Percentiles rank a stretch among this genome's conserved stretches.
These are phyloP conservation scores for Aphelenchoides fujianensis DNA, from an alignment of 1,140 invertebrate species.

Conservation along the genomic window DNA sequence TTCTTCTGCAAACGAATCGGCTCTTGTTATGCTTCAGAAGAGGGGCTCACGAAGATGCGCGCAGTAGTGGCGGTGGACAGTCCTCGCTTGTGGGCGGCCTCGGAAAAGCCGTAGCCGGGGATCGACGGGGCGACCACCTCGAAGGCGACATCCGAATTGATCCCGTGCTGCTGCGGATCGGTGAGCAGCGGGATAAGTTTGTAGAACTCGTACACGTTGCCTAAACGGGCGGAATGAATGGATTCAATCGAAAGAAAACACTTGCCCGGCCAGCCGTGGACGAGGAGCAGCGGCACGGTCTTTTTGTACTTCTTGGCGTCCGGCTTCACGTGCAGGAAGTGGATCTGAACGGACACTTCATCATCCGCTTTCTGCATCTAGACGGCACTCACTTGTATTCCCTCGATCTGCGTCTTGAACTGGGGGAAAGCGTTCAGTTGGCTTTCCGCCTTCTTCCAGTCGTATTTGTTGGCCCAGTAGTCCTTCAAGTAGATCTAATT, in stretches of 20 bases:
- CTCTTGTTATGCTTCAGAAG: no score
- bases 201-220: constrained; percentile 74
- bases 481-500: no score
- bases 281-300: constrained; percentile 65
- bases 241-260: no score
- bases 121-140: constrained; percentile 77
- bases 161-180: constrained; percentile 68
- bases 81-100: constrained; percentile 67
- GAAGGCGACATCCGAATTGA: constrained; percentile 70
- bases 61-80: constrained; percentile 67
- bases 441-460: constrained; percentile 72
- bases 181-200: constrained; percentile 74
- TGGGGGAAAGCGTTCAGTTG: constrained; percentile 73
- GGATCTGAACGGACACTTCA: constrained; percentile 29
- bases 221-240: no score
- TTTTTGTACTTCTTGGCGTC: constrained; percentile 48
- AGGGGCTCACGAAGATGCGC: constrained; percentile 74
- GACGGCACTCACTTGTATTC: constrained; percentile 64
- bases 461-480: constrained; percentile 74
- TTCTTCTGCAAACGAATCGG: no score
- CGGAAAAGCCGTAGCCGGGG: constrained; percentile 81
- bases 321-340: constrained; percentile 49
- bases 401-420: constrained; percentile 70
- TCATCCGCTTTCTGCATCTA: background rate
- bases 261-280: constrained; percentile 81